Evolutionary conservation across 2,888 invertebrate genomes (phyloP), one percentile per base, ranked within the genome.

Genomic region (Gymnocheta viridis): DNA sequence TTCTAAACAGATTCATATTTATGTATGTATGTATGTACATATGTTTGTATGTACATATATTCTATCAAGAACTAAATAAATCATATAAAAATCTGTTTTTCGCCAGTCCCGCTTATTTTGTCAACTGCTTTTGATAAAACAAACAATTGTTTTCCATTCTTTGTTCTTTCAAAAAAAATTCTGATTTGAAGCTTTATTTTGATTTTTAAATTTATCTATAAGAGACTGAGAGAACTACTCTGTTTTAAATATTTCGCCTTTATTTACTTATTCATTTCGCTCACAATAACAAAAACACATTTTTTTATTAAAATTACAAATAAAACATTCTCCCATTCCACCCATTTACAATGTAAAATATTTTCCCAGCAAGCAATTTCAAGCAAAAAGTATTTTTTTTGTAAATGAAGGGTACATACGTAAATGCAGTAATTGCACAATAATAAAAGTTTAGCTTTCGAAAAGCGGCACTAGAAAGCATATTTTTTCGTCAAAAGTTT

Each of bases 201-300:
- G 19, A 35, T 58, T 35, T 22, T 62, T 29, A 10, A 67, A 51
- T 51, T 51, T 5, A 29, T 22, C 22, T 41, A 58, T 44, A 44
- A 44, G 19, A 58, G 29, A 44, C 7, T n/a, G n/a, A n/a, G n/a
- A n/a, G n/a, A n/a, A n/a, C n/a, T 27, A 44, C 17, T 41, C 17
- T 38, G 7, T 12, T 4, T 17, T 2, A 4, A 17, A 56, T 56
- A n/a, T 41, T 14, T 41, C n/a, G 41, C 14, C 54, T 58, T 56
- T 70, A 44, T 58, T 70, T 44, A 58, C 41, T 14, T 44, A 44
- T 70, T 58, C 12, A 44, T 32, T 6, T 14, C 24, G 14, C 49
- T 17, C n/a, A 41, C 69, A 54, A 69, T 17, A 14, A 38, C 27
- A 24, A 38, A 14, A 27, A 17, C n/a, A 56, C 41, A n/a, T 35